Evolutionary conservation across 2,113 vertebrate species (phyloP).

Genomic region (Menura novaehollandiae): DNA sequence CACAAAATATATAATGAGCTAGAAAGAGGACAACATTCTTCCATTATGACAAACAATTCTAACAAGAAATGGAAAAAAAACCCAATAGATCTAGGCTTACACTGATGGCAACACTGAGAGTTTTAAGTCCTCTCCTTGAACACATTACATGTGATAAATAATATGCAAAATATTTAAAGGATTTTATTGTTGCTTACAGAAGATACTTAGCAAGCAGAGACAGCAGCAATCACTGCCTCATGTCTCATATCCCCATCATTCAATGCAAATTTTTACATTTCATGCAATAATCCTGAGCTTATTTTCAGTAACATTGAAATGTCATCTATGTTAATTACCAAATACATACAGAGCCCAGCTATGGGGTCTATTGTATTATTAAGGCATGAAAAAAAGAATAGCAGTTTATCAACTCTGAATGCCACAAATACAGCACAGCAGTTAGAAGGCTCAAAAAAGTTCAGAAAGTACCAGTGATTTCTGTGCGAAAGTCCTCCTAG

Average conservation of each 20-base stretch:
- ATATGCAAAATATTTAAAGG: conserved; percentile 64
- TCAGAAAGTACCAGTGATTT: conserved; percentile 60
- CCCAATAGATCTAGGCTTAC: conserved; percentile 44
- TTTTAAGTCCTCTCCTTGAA: conserved; percentile 51
- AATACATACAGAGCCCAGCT: conserved; percentile 57
- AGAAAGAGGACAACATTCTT: conserved; percentile 60
- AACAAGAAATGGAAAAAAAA: conserved; percentile 54
- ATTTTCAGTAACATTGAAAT: conserved; percentile 67
- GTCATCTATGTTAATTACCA: conserved; percentile 60
- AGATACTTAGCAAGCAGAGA: conserved; percentile 65
- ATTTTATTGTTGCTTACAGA: conserved; percentile 68
- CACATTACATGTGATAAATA: conserved; percentile 67
- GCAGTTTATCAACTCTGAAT: conserved; percentile 63
- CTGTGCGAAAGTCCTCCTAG: conserved; percentile 41
- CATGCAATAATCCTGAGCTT: conserved; percentile 65
- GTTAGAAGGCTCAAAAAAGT: conserved; percentile 59
- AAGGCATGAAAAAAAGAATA: conserved; percentile 66
- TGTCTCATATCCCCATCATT: conserved; percentile 61
- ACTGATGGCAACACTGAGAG: conserved; percentile 58
- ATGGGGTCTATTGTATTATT: conserved; percentile 53
- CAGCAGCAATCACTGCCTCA: conserved; percentile 53
- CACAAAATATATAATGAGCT: conserved; percentile 63
- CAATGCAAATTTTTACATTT: conserved; percentile 65
- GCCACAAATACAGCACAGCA: conserved; percentile 55
- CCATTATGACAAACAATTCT: conserved; percentile 58